Evolutionary conservation across 23 tunicate genomes (phyloP).

Genomic region (Styela plicata): DNA sequence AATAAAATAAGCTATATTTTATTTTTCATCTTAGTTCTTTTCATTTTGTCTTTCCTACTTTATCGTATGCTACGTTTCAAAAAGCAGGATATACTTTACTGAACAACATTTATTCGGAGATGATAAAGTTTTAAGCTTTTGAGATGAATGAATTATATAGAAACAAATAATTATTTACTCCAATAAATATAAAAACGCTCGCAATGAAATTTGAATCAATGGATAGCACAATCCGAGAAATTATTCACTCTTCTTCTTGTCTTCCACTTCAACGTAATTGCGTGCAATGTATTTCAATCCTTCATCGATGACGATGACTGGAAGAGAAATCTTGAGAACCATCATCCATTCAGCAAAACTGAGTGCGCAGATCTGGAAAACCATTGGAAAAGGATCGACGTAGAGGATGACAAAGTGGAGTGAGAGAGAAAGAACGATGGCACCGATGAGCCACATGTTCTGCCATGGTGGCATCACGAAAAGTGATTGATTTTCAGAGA

Average conservation of each 20-base stretch:
- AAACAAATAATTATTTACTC: no score
- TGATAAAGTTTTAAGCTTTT: no score
- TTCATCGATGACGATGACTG: constrained; percentile 49
- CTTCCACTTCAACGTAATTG: constrained; percentile 36
- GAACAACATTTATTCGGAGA: no score
- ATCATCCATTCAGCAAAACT: constrained; percentile 33
- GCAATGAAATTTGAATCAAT: no score
- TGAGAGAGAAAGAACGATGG: constrained; percentile 41
- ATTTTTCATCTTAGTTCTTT: no score
- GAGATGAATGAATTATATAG: no score
- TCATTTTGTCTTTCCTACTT: no score
- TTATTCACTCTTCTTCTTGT: constrained; percentile 19
- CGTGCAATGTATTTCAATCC: constrained; percentile 42
- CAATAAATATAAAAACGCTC: no score
- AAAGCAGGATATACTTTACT: no score
- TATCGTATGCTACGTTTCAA: no score
- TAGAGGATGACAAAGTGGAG: constrained; percentile 50
- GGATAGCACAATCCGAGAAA: no score
- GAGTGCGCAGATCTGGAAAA: constrained; percentile 51
- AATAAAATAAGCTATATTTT: no score
- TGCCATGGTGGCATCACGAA: constrained; percentile 50
- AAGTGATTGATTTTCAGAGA: constrained; percentile 54
- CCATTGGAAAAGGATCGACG: constrained; percentile 58
- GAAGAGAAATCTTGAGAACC: constrained; percentile 43
- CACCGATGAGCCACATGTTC: constrained; percentile 48